phyloP scores from a whole-genome alignment of 2,888 invertebrate genomes.

The Drosophila testacea region DNA sequence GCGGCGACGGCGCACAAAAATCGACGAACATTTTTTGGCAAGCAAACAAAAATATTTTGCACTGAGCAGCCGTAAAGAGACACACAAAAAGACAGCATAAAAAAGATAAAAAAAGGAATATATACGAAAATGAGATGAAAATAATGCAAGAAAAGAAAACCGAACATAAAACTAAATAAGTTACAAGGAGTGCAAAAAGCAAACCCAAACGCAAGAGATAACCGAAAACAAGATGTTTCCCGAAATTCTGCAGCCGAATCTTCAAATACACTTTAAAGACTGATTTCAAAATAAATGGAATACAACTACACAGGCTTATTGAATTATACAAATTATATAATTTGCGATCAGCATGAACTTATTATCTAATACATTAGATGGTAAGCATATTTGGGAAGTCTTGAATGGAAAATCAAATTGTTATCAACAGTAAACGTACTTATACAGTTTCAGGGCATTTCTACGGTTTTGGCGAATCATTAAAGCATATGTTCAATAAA shows the following conservation, averaged over 20 bases:
- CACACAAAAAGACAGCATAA: slow-evolving; percentile 28
- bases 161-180: slow-evolving; percentile 67
- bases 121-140: slow-evolving; percentile 21
- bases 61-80: slow-evolving; percentile 68
- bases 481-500: no score
- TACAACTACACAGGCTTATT: no score
- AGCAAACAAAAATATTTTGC: slow-evolving; percentile 74
- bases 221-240: slow-evolving; percentile 27
- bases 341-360: no score
- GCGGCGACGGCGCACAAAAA: slow-evolving; percentile 63
- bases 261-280: slow-evolving; percentile 14
- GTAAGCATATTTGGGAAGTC: no score
- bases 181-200: slow-evolving; percentile 57
- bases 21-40: slow-evolving; percentile 70
- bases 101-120: slow-evolving; percentile 10
- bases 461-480: no score
- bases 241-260: slow-evolving; percentile 3
- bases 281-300: not conserved
- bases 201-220: slow-evolving; percentile 49
- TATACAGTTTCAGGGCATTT: no score
- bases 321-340: no score
- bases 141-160: slow-evolving; percentile 27
- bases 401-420: no score
- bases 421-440: no score
- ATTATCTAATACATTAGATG: no score